Evolutionary conservation across 2,113 vertebrate genomes (phyloP), one percentile per base, ranked within the genome.

Genomic region (Tylochromis polylepis): DNA sequence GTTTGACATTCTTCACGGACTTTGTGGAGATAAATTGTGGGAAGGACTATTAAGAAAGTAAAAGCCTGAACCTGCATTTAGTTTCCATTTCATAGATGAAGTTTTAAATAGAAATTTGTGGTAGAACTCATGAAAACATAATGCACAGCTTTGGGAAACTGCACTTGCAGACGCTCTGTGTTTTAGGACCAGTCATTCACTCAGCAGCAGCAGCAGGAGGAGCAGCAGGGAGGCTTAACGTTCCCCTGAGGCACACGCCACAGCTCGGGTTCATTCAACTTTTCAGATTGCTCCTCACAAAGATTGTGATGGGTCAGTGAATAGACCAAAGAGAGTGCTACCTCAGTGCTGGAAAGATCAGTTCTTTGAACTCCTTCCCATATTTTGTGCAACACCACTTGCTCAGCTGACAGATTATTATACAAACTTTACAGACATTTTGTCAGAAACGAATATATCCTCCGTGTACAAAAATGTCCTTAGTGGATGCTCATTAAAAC

Each of bases 221-320:
- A 72, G 38, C 22, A 81, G 88, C 62, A 75, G 70, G 11, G 24
- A 85, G 27, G 18, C 60, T 38, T 22, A 36, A 77, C 53, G 1
- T 57, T 85, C 79, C 88, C 92, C 59, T 1, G 67, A 79, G 82
- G 53, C 86, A 14, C 27, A 38, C 12, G 3, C 77, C 85, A 78
- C 81, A 3, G 82, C 75, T 57, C 36, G 1, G 53, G 80, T 91
- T 94, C 88, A 91, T 92, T 88, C 14, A 20, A 15, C 82, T 91
- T 82, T 72, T 85, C 79, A 85, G 62, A 91, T 85, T 91, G 82
- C 84, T 86, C 89, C 38, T 83, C 79, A 58, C 84, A 51, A 56
- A 67, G 70, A 67, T 81, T 11, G 11, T 6, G 11, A 84, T 75
- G 56, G 87, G 91, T 92, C 83, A 60, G 6, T 12, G 55, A 79